phyloP scores from a whole-genome alignment of 2,888 invertebrate species.

The Galerucella calmariensis region DNA sequence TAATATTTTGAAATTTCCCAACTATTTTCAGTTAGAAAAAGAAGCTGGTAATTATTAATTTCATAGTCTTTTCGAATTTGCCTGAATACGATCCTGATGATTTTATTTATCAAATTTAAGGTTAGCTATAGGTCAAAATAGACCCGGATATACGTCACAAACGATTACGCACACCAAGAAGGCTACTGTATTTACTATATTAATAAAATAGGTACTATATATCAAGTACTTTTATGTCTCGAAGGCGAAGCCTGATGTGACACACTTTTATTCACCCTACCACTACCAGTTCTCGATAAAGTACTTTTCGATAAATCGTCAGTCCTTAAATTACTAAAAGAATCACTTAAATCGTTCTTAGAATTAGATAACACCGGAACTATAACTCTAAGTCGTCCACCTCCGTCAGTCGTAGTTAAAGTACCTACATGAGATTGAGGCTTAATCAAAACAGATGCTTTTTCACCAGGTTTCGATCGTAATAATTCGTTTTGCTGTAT shows the following conservation, averaged over 20 bases:
- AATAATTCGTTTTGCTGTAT: slow-evolving; percentile 40
- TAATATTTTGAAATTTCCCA: too few species aligned
- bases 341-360: slow-evolving; percentile 57
- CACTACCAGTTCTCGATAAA: slow-evolving; percentile 77
- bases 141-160: too few species aligned
- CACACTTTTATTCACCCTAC: slow-evolving; percentile 78
- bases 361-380: slow-evolving; percentile 69
- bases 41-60: too few species aligned
- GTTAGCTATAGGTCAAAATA: too few species aligned
- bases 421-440: slow-evolving; percentile 75
- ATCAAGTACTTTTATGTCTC: slow-evolving; percentile 80
- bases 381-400: slow-evolving; percentile 72
- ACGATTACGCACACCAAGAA: too few species aligned
- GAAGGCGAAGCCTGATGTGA: slow-evolving; percentile 67
- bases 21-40: too few species aligned
- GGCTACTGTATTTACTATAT: too few species aligned
- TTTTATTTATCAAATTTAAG: too few species aligned
- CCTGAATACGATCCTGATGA: too few species aligned
- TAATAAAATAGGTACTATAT: neutral
- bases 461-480: slow-evolving; percentile 37
- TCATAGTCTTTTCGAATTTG: too few species aligned
- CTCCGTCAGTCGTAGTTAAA: slow-evolving; percentile 71
- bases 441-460: slow-evolving; percentile 69
- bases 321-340: slow-evolving; percentile 69
- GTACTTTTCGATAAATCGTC: slow-evolving; percentile 65